Base-by-base conservation (phyloP, 2,888 invertebrate genomes). In the Polia nebulosa region DNA sequence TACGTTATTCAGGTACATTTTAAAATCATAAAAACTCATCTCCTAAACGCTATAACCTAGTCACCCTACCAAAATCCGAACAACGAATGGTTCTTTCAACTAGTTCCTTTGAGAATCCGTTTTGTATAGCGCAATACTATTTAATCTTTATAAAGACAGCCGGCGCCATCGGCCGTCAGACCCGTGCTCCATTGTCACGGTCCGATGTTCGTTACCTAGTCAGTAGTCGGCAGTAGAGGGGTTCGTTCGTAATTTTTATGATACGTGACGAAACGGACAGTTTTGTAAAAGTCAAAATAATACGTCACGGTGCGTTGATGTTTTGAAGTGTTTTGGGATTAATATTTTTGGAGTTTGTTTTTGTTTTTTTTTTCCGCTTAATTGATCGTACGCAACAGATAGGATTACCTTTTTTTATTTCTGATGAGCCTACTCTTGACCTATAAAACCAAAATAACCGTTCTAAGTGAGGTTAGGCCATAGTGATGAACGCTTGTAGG, bases 41-140 rank as follows among this genome's bases (percentile, higher is more conserved):
- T n/a, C n/a, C n/a, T n/a, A n/a, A n/a, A n/a, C 34, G 8, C 36
- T 4, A 52, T n/a, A 13, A 17, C 4, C 9, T 74, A 55, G 89
- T 81, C 87, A 86, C 89, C 89, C 87, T 87, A 90, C 80, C 53
- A 76, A 89, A 91, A 89, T 87, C 90, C 89, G 81, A 78, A 78
- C 81, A 86, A 81, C 87, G 84, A 80, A 53, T 70, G 77, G 78
- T 87, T 89, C 51, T 52, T 52, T 52, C 85, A 91, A 94, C 90
- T 79, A 90, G 90, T 87, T 90, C 92, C 93, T 92, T 89, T 89
- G 93, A 93, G 92, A 89, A 86, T 80, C 77, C 83, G 83, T 86
- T 87, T 86, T 87, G 87, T 87, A 80, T 81, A 85, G 78, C 78
- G 84, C 87, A 89, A 90, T 90, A 91, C 92, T 90, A 89, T 91